Conservation (phyloP, 2,888 invertebrate species). For the Scaptomyza caliginosa region DNA sequence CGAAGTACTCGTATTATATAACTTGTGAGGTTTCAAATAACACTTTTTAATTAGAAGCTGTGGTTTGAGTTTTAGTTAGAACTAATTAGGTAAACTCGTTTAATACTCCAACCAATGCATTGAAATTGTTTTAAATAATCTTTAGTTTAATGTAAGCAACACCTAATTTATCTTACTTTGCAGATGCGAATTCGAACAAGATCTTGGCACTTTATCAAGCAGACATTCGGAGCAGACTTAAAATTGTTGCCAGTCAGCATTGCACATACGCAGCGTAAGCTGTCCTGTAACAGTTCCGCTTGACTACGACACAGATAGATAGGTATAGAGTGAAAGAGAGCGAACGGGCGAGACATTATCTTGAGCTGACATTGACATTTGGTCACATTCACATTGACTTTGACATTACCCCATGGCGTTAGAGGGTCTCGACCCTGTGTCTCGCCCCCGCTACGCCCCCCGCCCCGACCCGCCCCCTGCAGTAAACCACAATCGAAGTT, state of each 20-base stretch:
- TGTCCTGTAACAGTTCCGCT: background rate
- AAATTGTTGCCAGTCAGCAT: conserved; percentile 16
- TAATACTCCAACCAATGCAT: no score
- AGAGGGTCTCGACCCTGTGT: conserved; percentile 24
- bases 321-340: background rate
- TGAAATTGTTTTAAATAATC: no score
- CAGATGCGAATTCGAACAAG: conserved; percentile 1
- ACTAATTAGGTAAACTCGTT: background rate
- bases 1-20: background rate
- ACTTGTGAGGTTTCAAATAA: background rate
- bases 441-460: background rate
- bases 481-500: conserved; percentile 44
- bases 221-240: background rate
- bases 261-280: conserved; percentile 29
- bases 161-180: background rate
- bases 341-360: conserved; percentile 34
- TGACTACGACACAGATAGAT: background rate
- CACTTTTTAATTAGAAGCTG: background rate
- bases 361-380: conserved; percentile 72
- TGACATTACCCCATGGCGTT: conserved; percentile 44
- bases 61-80: background rate
- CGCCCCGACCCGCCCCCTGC: background rate
- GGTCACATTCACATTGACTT: conserved; percentile 70
- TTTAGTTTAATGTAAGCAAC: no score
- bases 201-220: conserved; percentile 31